Evolutionary conservation across 2,113 vertebrate species (phyloP).

Genomic region (Rattus rattus): DNA sequence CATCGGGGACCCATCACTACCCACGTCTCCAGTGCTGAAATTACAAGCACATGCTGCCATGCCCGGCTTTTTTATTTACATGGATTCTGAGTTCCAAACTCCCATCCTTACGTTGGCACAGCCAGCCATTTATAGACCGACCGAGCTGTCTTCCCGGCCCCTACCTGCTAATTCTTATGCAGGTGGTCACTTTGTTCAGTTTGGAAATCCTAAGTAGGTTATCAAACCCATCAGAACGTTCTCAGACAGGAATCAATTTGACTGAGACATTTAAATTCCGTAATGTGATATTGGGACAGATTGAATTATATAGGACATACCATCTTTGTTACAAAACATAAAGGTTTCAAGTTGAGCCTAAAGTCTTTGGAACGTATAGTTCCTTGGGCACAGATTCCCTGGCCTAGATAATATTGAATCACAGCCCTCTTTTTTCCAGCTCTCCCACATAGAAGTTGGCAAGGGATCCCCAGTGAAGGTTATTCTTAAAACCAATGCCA

Average conservation of each 20-base stretch:
- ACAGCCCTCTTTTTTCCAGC: neutral
- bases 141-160: neutral
- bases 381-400: neutral
- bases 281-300: constrained; percentile 34
- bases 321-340: neutral
- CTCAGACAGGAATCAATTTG: constrained; percentile 26
- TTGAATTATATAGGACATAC: constrained; percentile 57
- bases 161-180: neutral
- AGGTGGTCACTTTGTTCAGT: constrained; percentile 18
- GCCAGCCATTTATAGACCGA: neutral
- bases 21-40: too few species aligned
- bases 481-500: constrained; percentile 15
- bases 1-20: neutral
- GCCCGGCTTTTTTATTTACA: neutral
- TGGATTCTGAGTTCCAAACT: neutral
- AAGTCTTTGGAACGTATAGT: neutral
- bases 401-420: constrained; percentile 34
- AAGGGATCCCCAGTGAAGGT: neutral
- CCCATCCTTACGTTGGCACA: too few species aligned
- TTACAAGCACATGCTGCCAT: neutral
- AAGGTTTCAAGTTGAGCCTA: neutral
- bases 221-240: neutral
- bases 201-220: constrained; percentile 10
- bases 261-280: constrained; percentile 34
- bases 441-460: constrained; percentile 12